Conservation (phyloP, 37 sponge, comb jelly and placozoan species). For the Cliona cf. orientalis region DNA sequence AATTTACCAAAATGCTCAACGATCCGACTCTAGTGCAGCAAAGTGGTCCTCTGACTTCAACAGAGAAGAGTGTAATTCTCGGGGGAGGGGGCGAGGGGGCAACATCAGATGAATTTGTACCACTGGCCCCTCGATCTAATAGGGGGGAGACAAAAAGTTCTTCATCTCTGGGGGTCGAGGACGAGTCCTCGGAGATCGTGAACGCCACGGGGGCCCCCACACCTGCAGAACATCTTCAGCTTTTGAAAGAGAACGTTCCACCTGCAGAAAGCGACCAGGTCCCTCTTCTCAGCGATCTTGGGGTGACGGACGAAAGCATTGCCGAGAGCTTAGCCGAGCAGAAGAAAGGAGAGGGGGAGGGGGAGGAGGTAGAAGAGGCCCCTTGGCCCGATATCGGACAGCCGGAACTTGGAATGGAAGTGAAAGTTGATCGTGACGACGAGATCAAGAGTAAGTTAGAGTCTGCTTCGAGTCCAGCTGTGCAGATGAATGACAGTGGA, state of each 20-base stretch:
- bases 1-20: constrained; percentile 15
- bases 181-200: background rate
- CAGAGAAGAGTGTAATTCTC: constrained; percentile 19
- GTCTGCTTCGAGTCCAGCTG: no score
- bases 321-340: no score
- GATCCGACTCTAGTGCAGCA: constrained; percentile 8
- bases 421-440: no score
- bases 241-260: no score
- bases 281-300: background rate
- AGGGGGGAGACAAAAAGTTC: background rate
- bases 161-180: no score
- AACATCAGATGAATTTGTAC: no score
- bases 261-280: no score
- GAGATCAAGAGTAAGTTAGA: no score
- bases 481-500: no score
- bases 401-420: no score
- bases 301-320: background rate
- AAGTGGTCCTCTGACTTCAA: background rate
- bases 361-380: background rate
- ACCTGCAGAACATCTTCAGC: constrained; percentile 6
- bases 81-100: no score
- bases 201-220: background rate
- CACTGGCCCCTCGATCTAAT: background rate
- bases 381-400: constrained; percentile 7
- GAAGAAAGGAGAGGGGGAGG: background rate